Base-by-base conservation (phyloP, 2,888 invertebrate genomes). In the Tanytarsus gracilentus region DNA sequence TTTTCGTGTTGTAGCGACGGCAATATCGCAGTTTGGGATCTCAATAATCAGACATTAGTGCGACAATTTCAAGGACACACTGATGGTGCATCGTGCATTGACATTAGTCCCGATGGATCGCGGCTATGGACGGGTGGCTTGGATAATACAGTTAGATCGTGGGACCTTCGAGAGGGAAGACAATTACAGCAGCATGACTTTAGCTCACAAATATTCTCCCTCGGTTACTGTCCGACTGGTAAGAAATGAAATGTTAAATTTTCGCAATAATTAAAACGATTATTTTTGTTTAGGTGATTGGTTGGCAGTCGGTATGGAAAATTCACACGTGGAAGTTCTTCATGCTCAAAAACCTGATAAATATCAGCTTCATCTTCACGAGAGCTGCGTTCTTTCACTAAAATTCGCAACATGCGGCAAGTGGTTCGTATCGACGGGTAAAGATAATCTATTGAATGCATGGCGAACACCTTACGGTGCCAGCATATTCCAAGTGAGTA, bases 1-100 rank as follows among this genome's bases (percentile, higher is more conserved):
- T 99, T 97, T 78, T 94, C 95, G 71, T 98, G 98, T 74, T 97
- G 97, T 78, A 94, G 94, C 67, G 97, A 99, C 72, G 98, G 98
- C 30, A 92, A 96, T 74, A 95, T 97, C 68, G 94, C 95, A 27
- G 94, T 97, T 3, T 97, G 96, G 96, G 97, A 89, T 73, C 77
- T 89, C 52, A 88, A 88, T 68, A 89, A 88, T 76, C 93, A 95
- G 76, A 88, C 88, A 62, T 79, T 95, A 71, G 91, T 96, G 71
- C 82, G 93, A 67, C 90, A 91, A 76, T 90, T 90, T 77, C 89
- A 90, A 78, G 97, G 97, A 1, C 97, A 98, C 76, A 94, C 93
- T 61, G 98, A 98, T 75, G 97, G 98, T 64, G 97, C 97, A 60
- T 94, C 93, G 62, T 97, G 96, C 75, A 96, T 97, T 70, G 97